These are phyloP conservation scores for Plagiodera versicolora DNA, from an alignment of 2,888 invertebrate species.

Conservation along the genomic window DNA sequence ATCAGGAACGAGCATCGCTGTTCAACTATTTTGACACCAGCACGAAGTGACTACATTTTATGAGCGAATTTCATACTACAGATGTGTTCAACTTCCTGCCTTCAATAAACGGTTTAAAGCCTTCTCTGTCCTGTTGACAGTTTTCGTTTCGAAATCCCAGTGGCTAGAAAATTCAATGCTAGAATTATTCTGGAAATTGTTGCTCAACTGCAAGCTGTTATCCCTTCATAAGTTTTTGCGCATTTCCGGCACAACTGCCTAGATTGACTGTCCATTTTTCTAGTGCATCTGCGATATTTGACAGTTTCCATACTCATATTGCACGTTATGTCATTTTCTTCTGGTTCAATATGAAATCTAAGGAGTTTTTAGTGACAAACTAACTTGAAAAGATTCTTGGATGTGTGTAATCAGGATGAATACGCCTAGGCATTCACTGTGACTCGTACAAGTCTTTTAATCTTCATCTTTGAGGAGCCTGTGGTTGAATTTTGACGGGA, in stretches of 20 bases:
- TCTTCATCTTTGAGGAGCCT: background rate
- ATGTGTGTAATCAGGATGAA: background rate
- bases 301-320: no score
- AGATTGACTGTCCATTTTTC: no score
- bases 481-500: background rate
- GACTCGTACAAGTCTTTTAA: background rate
- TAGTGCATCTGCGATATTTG: no score
- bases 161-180: background rate
- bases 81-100: background rate
- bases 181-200: background rate
- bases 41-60: background rate
- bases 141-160: background rate
- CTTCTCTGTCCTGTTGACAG: no score
- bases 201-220: background rate
- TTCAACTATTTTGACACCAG: background rate
- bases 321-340: no score
- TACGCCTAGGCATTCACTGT: background rate
- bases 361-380: no score
- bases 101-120: no score
- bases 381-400: no score
- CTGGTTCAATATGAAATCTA: no score
- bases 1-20: background rate
- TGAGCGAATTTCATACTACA: background rate
- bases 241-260: no score
- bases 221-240: background rate